Base-by-base conservation (phyloP, 2,113 vertebrate genomes). In the Lepidothrix coronata region DNA sequence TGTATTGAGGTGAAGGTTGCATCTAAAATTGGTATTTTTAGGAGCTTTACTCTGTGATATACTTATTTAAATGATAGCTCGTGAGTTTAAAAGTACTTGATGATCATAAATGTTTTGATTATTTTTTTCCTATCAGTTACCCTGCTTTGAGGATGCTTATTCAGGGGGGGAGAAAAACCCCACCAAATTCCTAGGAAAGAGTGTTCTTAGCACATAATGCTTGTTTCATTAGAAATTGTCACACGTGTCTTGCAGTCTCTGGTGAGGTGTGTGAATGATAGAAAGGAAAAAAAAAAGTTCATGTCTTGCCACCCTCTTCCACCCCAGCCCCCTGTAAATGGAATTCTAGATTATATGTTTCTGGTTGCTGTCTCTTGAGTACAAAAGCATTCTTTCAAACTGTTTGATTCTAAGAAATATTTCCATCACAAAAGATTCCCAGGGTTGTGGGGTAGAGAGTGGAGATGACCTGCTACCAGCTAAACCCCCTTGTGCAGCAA, bases 281-380 rank as follows among this genome's bases (percentile, higher is more conserved):
- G 7, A 78, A 78, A 78, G 25, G 43, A 23, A 63, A 70, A 67
- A 65, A 61, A 72, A 24, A 14, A 73, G 11, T 52, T 80, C 30
- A 76, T 16, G 51, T 54, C 14, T n/a, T 41, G 16, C 22, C 15
- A 41, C 35, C 8, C 21, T 10, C 25, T 78, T 23, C 54, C 6
- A 30, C 11, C 30, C n/a, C 10, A 24, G 4, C 15, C 17, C 27
- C 31, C n/a, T 63, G 17, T 76, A 72, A 88, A 90, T 35, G 61
- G 54, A 97, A 88, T 72, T 93, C 59, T 67, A 49, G 92, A 94
- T 81, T 86, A 76, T 62, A 58, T 94, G 65, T 90, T 94, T 72
- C 77, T 71, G 81, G 14, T 78, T 93, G 52, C 85, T 83, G 11
- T 85, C 55, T 77, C 41, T 76, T 82, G 78, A 88, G 21, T 81